A percentile compares a stretch with the other conserved stretches of the same genome.
Evolutionary conservation across 1,140 invertebrate genomes (phyloP).

Genomic region (Rhopalosiphum padi): DNA sequence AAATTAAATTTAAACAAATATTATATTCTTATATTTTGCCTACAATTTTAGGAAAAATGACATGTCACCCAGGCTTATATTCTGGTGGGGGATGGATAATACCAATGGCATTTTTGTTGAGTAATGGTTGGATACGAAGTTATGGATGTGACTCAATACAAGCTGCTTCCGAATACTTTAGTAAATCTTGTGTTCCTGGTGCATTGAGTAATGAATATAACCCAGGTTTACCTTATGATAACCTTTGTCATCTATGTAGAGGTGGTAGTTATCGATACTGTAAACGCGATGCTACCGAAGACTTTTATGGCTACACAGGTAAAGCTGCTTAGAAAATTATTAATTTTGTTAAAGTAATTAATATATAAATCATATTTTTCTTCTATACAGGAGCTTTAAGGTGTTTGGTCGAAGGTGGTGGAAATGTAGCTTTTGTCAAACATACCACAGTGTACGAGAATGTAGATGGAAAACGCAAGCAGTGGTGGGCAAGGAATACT

Average conservation of each 20-base stretch:
- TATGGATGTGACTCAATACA: conserved; percentile 89
- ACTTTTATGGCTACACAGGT: conserved; percentile 86
- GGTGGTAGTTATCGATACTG: conserved; percentile 84
- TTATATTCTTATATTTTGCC: background rate
- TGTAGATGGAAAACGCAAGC: conserved; percentile 85
- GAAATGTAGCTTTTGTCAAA: conserved; percentile 93
- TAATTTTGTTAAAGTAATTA: background rate
- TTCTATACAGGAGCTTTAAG: conserved; percentile 75
- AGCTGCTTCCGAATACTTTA: conserved; percentile 92
- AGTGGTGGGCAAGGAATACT: conserved; percentile 93
- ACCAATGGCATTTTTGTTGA: conserved; percentile 89
- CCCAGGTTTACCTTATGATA: conserved; percentile 80
- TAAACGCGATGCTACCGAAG: conserved; percentile 82
- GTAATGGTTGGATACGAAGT: conserved; percentile 90
- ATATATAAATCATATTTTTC: conserved; percentile 40
- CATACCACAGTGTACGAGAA: conserved; percentile 91
- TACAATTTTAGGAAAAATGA: conserved; percentile 72
- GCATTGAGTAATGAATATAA: conserved; percentile 86
- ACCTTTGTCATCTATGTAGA: conserved; percentile 93
- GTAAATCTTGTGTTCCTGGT: conserved; percentile 88
- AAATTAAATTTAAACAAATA: background rate
- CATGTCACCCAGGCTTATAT: conserved; percentile 91
- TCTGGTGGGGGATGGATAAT: conserved; percentile 95
- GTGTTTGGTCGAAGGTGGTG: conserved; percentile 93
- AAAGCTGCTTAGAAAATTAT: background rate